phyloP scores from a whole-genome alignment of 2,113 vertebrate species.

The Crotalus viridis region DNA sequence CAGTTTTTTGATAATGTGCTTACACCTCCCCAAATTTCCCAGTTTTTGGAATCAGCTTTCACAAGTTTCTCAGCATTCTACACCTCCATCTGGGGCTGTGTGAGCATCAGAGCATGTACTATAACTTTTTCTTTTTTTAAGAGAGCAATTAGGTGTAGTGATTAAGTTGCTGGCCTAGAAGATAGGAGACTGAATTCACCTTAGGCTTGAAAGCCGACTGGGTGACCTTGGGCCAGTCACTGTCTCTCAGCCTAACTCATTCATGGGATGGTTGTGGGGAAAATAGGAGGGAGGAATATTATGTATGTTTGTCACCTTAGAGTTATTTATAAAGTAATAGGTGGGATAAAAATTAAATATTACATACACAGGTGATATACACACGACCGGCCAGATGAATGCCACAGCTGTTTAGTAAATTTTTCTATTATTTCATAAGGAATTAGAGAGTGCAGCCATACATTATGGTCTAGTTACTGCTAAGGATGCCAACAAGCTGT shows the following conservation, averaged over 20 bases:
- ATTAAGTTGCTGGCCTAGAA: background rate
- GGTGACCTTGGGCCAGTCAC: background rate
- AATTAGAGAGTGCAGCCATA: constrained; percentile 32
- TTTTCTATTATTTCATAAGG: constrained; percentile 46
- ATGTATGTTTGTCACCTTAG: background rate
- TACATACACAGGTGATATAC: constrained; percentile 22
- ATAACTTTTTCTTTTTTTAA: background rate
- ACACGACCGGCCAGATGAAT: constrained; percentile 45
- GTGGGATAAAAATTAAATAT: background rate
- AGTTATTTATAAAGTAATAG: background rate
- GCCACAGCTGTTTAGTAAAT: constrained; percentile 30
- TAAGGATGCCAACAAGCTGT: background rate
- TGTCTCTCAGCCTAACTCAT: background rate
- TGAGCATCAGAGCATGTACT: constrained; percentile 10
- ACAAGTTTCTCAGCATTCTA: background rate
- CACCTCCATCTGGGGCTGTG: background rate
- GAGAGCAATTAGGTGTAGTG: background rate
- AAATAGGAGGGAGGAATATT: background rate
- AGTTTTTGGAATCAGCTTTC: background rate
- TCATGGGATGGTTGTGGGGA: background rate
- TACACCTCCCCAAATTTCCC: background rate
- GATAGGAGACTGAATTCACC: background rate
- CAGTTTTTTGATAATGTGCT: background rate
- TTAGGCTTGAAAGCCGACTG: background rate
- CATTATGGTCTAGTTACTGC: constrained; percentile 25